These are phyloP conservation scores for Dissostichus mawsoni DNA, from an alignment of 2,113 vertebrate species.

Conservation along the genomic window DNA sequence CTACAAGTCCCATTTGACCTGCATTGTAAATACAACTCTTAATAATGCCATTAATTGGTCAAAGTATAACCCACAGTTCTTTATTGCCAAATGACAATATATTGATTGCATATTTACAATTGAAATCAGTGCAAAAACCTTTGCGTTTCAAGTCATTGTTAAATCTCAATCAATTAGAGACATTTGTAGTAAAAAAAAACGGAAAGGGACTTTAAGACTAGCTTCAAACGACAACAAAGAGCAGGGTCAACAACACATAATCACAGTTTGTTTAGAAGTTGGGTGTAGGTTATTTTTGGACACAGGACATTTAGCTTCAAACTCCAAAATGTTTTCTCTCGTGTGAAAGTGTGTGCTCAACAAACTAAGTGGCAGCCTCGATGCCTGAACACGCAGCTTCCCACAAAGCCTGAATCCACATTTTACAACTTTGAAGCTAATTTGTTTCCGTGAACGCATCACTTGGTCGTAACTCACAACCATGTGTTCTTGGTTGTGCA, in stretches of 20 bases:
- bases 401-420: background rate
- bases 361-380: background rate
- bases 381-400: background rate
- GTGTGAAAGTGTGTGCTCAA: no score
- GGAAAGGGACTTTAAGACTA: background rate
- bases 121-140: conserved; percentile 61
- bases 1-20: background rate
- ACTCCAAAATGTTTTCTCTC: background rate
- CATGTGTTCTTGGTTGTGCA: fast-evolving
- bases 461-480: background rate
- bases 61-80: conserved; percentile 45
- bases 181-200: background rate
- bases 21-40: background rate
- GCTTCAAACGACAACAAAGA: background rate
- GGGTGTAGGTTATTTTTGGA: background rate
- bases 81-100: conserved; percentile 53
- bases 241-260: background rate
- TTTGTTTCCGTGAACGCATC: background rate
- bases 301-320: background rate
- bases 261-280: background rate
- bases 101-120: conserved; percentile 45
- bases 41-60: background rate
- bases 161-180: background rate
- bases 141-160: conserved; percentile 21
- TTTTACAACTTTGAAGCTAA: background rate